Evolutionary conservation across 2,797 vertebrate genomes (phyloP).

Genomic region (Knipowitschia caucasica): DNA sequence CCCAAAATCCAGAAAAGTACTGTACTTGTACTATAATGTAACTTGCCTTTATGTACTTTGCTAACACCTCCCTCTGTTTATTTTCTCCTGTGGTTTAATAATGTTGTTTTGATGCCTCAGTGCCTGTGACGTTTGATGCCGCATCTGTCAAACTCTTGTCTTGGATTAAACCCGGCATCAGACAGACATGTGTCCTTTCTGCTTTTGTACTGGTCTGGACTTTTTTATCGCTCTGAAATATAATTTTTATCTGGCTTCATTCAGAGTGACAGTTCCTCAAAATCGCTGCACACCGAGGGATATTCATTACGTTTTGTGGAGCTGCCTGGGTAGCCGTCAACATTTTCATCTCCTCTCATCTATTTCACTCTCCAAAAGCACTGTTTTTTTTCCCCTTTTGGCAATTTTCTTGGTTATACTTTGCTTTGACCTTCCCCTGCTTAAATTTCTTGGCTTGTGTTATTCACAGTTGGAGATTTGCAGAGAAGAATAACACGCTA

Average conservation of each 20-base stretch:
- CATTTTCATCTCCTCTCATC: slow-evolving; percentile 78
- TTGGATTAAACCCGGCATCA: slow-evolving; percentile 77
- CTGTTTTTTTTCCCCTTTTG: slow-evolving; percentile 41
- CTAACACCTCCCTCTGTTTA: no score
- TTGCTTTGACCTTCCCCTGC: slow-evolving; percentile 80
- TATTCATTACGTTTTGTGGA: slow-evolving; percentile 82
- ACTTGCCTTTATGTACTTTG: no score
- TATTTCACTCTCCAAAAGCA: slow-evolving; percentile 76
- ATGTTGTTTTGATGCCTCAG: slow-evolving; percentile 66
- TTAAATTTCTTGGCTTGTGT: slow-evolving; percentile 80
- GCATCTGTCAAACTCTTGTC: slow-evolving; percentile 70
- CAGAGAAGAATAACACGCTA: slow-evolving; percentile 74
- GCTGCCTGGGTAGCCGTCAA: slow-evolving; percentile 77
- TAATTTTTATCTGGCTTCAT: slow-evolving; percentile 83
- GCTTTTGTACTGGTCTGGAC: slow-evolving; percentile 67
- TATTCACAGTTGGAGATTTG: slow-evolving; percentile 80
- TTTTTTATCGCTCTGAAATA: slow-evolving; percentile 76
- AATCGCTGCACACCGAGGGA: slow-evolving; percentile 77
- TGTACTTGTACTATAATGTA: no score
- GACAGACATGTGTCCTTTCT: slow-evolving; percentile 77
- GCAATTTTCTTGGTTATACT: slow-evolving; percentile 74
- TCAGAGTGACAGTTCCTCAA: slow-evolving; percentile 80
- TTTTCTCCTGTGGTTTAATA: slow-evolving; percentile 53
- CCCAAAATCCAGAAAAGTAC: no score
- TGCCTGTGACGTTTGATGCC: slow-evolving; percentile 65